These are phyloP conservation scores for Dromococcyx pavoninus DNA, from an alignment of 2,797 vertebrate genomes.

Conservation along the genomic window DNA sequence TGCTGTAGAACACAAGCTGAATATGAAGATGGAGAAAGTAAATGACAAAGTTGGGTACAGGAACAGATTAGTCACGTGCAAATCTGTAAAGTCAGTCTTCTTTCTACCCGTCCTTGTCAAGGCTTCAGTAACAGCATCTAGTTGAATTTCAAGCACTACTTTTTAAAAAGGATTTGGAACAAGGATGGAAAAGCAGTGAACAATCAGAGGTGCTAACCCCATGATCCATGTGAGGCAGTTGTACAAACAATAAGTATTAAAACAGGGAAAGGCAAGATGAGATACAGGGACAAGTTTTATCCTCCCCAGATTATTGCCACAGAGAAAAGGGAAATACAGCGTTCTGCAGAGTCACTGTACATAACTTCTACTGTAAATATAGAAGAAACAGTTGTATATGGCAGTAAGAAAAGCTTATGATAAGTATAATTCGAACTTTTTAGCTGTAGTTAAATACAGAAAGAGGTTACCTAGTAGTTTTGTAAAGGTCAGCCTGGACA, in stretches of 20 bases:
- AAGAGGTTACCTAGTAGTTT: background rate
- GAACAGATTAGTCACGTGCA: background rate
- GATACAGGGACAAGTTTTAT: background rate
- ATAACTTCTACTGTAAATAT: background rate
- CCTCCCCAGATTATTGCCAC: background rate
- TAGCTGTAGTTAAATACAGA: background rate
- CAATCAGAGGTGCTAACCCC: background rate
- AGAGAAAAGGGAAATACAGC: background rate
- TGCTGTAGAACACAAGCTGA: background rate
- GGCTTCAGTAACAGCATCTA: background rate
- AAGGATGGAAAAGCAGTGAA: background rate
- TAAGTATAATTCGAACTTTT: fast-evolving
- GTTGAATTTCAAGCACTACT: background rate
- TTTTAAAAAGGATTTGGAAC: background rate
- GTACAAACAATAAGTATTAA: too few relatives aligned
- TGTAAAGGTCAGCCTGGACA: background rate
- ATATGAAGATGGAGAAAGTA: background rate
- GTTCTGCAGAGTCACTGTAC: background rate
- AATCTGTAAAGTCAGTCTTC: background rate
- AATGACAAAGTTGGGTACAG: background rate
- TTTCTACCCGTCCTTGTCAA: background rate
- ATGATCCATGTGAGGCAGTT: background rate
- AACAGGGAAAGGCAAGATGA: background rate
- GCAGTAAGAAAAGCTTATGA: background rate
- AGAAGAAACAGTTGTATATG: background rate